Base-by-base conservation (phyloP, 1,140 invertebrate genomes). In the Anagrus nilaparvatae region DNA sequence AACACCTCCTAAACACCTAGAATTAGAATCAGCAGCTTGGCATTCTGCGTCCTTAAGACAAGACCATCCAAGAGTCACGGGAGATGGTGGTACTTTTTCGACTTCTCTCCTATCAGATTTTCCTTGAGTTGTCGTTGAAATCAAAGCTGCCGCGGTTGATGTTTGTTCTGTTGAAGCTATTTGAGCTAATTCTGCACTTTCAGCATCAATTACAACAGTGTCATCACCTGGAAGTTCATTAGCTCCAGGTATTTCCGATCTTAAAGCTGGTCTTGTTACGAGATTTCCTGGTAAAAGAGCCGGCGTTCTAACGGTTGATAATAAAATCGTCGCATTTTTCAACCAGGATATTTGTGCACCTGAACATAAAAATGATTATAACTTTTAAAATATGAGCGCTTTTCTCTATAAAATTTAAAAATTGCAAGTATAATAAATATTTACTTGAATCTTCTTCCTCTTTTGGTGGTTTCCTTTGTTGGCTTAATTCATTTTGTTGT, bases 21-120 rank as follows among this genome's bases (percentile, higher is more conserved):
- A 84, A 50, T 82, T 70, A 1, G 79, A 72, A 69, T 93, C 89
- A 1, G 86, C 76, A 44, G 77, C 68, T 49, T 79, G 75, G 60
- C 89, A 92, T 62, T 92, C 85, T 13, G 77, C 58, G 58, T 87
- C 80, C 5, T 71, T 73, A n/a, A 72, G 59, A 52, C 88, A 92
- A 2, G 74, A 53, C 51, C 84, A 69, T 4, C 89, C 87, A 10
- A 93, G 65, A 13, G 82, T 86, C 10, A 85, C 73, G 1, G 82
- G 74, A 9, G 72, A 75, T 33, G 69, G 58, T 7, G 44, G 43
- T 23, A 71, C 54, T n/a, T n/a, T n/a, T n/a, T n/a, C n/a, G n/a
- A 42, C 50, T 73, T 61, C 14, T 69, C 58, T 60, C 78, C 43
- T 66, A 25, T 7, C 6, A 5, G 12, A 25, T 7, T 12, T 5